A percentile compares a stretch with the other conserved stretches of the same genome.
Conservation (phyloP, 2,797 vertebrate species). For the Adrianichthys oophorus region DNA sequence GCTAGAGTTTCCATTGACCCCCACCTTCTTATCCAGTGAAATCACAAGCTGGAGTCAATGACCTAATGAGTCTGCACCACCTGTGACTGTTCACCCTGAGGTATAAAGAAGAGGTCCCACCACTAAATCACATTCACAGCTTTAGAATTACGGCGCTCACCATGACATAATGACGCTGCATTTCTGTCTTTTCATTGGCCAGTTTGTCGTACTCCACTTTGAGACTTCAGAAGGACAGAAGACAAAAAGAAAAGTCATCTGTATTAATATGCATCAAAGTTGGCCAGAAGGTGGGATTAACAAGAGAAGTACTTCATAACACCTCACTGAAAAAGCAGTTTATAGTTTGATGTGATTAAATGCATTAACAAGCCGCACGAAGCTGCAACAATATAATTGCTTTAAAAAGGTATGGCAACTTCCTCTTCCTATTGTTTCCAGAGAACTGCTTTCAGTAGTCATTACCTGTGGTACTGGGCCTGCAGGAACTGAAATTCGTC, state of each 20-base stretch:
- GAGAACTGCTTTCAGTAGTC: conserved; percentile 42
- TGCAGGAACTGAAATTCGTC: conserved; percentile 97
- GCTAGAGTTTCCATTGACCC: conserved; percentile 44
- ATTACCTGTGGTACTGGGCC: conserved; percentile 96
- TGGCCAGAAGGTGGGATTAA: too few species aligned
- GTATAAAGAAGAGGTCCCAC: conserved; percentile 47
- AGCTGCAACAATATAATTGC: conserved; percentile 15
- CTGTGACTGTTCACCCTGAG: conserved; percentile 63
- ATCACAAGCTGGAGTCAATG: conserved; percentile 52
- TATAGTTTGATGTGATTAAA: background rate
- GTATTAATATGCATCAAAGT: too few species aligned
- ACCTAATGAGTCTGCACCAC: conserved; percentile 49
- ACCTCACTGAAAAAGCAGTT: background rate
- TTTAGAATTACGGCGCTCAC: conserved; percentile 72
- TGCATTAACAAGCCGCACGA: background rate
- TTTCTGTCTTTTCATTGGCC: conserved; percentile 95
- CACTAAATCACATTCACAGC: conserved; percentile 41
- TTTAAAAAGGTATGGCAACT: conserved; percentile 23
- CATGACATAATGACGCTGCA: conserved; percentile 98
- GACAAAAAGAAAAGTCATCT: conserved; percentile 1
- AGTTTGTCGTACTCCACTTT: conserved; percentile 97
- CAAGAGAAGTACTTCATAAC: too few species aligned
- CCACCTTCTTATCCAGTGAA: conserved; percentile 54
- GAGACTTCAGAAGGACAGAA: conserved; percentile 71
- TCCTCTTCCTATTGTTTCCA: conserved; percentile 54